Base-by-base conservation (phyloP, 2,888 invertebrate species). In the Scotopteryx bipunctaria region DNA sequence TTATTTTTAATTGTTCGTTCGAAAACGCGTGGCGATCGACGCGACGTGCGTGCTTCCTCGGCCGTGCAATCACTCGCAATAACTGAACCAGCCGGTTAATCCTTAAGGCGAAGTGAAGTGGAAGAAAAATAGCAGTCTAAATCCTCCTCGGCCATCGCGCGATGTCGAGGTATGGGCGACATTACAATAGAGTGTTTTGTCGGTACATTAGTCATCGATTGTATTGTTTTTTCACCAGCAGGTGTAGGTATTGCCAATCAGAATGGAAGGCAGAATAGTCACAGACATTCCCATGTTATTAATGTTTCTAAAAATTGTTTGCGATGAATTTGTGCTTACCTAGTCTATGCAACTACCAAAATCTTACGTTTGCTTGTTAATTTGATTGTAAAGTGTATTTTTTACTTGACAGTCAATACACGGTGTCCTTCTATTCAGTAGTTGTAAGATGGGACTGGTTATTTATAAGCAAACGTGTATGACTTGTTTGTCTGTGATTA, bases 21-120 rank as follows among this genome's bases (percentile, higher is more conserved):
- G 55, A 61, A 58, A 50, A 55, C 54, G 66, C 63, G 60, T 55
- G 57, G 63, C 69, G 69, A 46, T 59, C 59, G 66, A 61, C 69
- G 66, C 59, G 66, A 61, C 69, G 66, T 76, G 73, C 83, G 83
- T 83, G 84, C 71, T 73, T 63, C 69, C 81, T 71, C 78, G 71
- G 46, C 83, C 78, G 69, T 78, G 80, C 76, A 74, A 66, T 71
- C 72, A 70, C 71, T 76, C 73, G 73, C 67, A 83, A 80, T 84
- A 81, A 78, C n/a, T n/a, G n/a, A n/a, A 63, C 59, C 16, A 48
- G 49, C 46, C 62, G 57, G 57, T 63, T 62, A 45, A 52, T 64
- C 63, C 65, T 54, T 37, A 15, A 9, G 14, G 45, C 57, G 49
- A 52, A 43, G 35, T 21, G 27, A 38, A 44, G 59, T 46, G 59